These are phyloP conservation scores for Pseudoips prasinana DNA, from an alignment of 2,888 invertebrate species.

Conservation along the genomic window DNA sequence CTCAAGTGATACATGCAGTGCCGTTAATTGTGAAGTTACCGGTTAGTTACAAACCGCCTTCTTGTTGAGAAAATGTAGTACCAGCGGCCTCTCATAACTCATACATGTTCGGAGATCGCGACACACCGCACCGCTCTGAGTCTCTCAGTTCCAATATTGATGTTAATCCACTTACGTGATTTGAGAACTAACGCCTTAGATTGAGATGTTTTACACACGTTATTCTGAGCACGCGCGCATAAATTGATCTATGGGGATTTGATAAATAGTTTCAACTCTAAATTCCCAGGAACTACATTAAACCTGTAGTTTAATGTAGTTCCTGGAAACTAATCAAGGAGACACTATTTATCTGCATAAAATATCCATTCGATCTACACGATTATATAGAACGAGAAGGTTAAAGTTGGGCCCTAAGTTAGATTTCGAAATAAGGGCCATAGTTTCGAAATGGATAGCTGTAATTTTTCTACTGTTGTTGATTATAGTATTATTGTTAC, in stretches of 20 bases:
- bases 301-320: neutral
- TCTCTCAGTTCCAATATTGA: slow-evolving; percentile 33
- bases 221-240: neutral
- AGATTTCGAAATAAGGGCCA: no score
- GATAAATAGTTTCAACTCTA: slow-evolving; percentile 8
- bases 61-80: neutral
- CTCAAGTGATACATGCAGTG: slow-evolving; percentile 4
- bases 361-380: no score
- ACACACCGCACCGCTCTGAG: neutral
- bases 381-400: no score
- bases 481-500: no score
- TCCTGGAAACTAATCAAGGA: no score
- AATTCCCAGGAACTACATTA: neutral
- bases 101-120: slow-evolving; percentile 1
- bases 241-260: neutral
- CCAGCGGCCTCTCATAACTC: neutral
- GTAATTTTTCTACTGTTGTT: no score
- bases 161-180: slow-evolving; percentile 45
- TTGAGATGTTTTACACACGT: slow-evolving; percentile 1
- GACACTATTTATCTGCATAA: no score
- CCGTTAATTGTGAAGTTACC: neutral
- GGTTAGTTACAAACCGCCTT: neutral
- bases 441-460: no score
- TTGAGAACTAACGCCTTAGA: slow-evolving; percentile 15
- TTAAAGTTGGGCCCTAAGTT: no score